Base-by-base conservation (phyloP, 2,113 vertebrate genomes). In the Chitala chitala region DNA sequence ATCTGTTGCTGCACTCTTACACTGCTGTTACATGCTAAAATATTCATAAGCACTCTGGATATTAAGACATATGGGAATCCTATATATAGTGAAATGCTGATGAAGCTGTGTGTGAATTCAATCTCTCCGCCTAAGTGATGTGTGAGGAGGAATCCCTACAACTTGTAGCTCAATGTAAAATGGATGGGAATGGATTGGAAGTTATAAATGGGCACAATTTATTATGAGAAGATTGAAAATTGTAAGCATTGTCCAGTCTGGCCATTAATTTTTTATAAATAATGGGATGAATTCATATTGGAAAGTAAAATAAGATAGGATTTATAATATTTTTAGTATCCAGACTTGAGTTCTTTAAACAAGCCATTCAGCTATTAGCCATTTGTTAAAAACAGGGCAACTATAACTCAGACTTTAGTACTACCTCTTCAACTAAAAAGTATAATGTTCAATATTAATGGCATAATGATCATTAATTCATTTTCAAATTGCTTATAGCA, bases 121-220 rank as follows among this genome's bases (percentile, higher is more conserved):
- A 66, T 20, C 59, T 38, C 24, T 44, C 44, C 24, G 12, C 64
- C 40, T 33, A 42, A 48, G 65, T 33, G 65, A 69, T 20, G 13
- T 42, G 24, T 48, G 65, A 29, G 33, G 53, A 69, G 29, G 68
- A 69, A 69, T 51, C 46, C 24, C 46, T 38, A 12, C 26, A 51
- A 54, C 42, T 31, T 75, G 59, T 68, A 42, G 50, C 20, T 26
- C 40, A 69, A 24, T 40, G 33, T 26, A 75, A 74, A n/a, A n/a
- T n/a, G n/a, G n/a, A n/a, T n/a, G n/a, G n/a, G n/a, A n/a, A 38
- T 63, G 48, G 46, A 64, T 51, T 13, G 59, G 17, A 13, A 64
- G 72, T 50, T 69, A 74, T 51, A 64, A 48, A 74, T 72, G 40
- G 55, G 31, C 36, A 64, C 58, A 74, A 59, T 73, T 59, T 59